Percentiles rank a stretch among this genome's conserved stretches.
These are phyloP conservation scores for Charanyca ferruginea DNA, from an alignment of 2,888 invertebrate species.

Conservation along the genomic window DNA sequence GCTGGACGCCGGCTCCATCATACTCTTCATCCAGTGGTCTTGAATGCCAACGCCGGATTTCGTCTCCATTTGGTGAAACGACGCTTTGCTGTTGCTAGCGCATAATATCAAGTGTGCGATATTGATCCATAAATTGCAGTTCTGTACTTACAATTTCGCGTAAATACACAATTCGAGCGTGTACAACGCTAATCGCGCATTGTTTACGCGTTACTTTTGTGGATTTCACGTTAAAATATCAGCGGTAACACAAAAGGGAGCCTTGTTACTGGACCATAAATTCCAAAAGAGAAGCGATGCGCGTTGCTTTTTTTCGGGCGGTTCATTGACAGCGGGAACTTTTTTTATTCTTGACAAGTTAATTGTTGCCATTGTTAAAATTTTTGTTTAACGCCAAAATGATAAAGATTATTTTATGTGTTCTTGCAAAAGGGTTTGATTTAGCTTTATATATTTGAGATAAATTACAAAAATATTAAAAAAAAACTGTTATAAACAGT, in stretches of 20 bases:
- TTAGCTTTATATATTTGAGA: not conserved
- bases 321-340: conserved; percentile 86
- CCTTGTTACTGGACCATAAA: conserved; percentile 91
- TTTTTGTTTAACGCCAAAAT: conserved; percentile 9
- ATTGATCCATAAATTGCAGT: conserved; percentile 83
- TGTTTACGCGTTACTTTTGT: conserved; percentile 85
- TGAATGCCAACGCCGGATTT: conserved; percentile 85
- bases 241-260: conserved; percentile 88
- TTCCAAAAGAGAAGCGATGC: conserved; percentile 91
- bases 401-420: not conserved
- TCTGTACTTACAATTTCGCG: conserved; percentile 70
- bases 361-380: conserved; percentile 74
- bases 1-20: conserved; percentile 87
- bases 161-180: conserved; percentile 69
- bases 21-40: conserved; percentile 89
- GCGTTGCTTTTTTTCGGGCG: conserved; percentile 87
- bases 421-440: not conserved
- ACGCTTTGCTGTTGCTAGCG: conserved; percentile 74
- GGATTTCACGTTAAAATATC: conserved; percentile 81
- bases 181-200: conserved; percentile 78
- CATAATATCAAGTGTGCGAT: conserved; percentile 74
- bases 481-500: too few species aligned
- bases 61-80: conserved; percentile 81
- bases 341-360: conserved; percentile 81
- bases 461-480: not conserved